A percentile compares a stretch with the other conserved stretches of the same genome.
phyloP scores from a whole-genome alignment of 2,113 vertebrate species.

The Ammodramus savannarum region DNA sequence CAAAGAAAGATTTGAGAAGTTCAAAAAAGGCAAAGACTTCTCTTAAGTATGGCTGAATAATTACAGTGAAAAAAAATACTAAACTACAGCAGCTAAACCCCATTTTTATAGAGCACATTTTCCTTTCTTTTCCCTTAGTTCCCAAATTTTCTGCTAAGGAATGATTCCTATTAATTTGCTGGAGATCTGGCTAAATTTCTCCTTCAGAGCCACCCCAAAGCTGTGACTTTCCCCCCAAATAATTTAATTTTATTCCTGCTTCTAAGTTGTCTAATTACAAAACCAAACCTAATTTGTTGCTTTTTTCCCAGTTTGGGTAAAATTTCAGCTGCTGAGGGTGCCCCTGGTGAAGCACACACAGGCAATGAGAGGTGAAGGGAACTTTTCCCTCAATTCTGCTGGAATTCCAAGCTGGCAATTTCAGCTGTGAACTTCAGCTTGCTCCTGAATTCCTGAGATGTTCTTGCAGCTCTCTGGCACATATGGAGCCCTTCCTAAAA shows the following conservation, averaged over 20 bases:
- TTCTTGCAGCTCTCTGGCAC: neutral
- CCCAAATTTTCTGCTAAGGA: neutral
- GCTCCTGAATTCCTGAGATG: neutral
- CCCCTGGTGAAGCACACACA: neutral
- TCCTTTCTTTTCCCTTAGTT: accelerated
- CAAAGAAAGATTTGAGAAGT: neutral
- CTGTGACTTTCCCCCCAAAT: accelerated
- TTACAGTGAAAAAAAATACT: neutral
- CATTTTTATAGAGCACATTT: neutral
- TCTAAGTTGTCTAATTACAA: neutral
- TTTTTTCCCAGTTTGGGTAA: neutral
- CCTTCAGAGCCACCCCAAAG: neutral
- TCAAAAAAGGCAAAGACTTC: accelerated
- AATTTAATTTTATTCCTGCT: neutral
- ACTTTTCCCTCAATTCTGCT: neutral
- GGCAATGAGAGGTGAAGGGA: neutral
- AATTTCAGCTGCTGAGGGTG: neutral
- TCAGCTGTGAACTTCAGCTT: neutral
- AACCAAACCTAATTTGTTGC: neutral
- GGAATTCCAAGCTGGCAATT: neutral
- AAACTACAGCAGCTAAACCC: neutral
- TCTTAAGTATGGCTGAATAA: neutral
- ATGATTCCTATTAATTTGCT: neutral
- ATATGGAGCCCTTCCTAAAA: conserved; percentile 50
- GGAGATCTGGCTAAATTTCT: neutral